A percentile compares a stretch with the other conserved stretches of the same genome.
Conservation (phyloP, 1,140 invertebrate genomes). For the Drosophila orosa region DNA sequence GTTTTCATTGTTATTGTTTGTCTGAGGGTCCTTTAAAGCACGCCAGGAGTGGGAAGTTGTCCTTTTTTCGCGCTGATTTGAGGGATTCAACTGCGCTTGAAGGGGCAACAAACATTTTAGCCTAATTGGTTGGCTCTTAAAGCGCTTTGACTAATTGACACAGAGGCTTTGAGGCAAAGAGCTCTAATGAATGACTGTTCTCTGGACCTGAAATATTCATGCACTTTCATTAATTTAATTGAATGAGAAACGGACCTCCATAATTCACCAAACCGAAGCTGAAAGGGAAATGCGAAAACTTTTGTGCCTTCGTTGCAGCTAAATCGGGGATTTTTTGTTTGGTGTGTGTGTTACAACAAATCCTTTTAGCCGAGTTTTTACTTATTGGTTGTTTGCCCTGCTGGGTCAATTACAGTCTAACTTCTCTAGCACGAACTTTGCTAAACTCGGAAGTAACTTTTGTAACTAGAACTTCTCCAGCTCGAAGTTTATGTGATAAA, state of each 20-base stretch:
- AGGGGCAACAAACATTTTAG: conserved; percentile 73
- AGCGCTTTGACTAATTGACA: conserved; percentile 55
- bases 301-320: conserved; percentile 16
- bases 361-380: conserved; percentile 33
- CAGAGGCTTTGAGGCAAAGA: conserved; percentile 6
- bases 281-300: conserved; percentile 19
- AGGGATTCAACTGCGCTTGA: conserved; percentile 18
- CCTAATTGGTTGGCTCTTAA: conserved; percentile 70
- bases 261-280: conserved; percentile 1
- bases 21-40: conserved; percentile 23
- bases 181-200: conserved; percentile 27
- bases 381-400: conserved; percentile 20
- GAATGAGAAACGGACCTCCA: conserved; percentile 55
- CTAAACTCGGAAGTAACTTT: background rate
- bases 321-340: conserved; percentile 4
- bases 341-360: conserved; percentile 17
- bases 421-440: background rate
- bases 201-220: conserved; percentile 36
- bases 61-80: conserved; percentile 42
- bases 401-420: conserved; percentile 34
- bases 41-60: conserved; percentile 12
- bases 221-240: conserved; percentile 66
- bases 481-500: background rate
- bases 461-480: background rate
- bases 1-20: conserved; percentile 80